These are phyloP conservation scores for Pelmatolapia mariae DNA, from an alignment of 2,113 vertebrate species.

Conservation along the genomic window DNA sequence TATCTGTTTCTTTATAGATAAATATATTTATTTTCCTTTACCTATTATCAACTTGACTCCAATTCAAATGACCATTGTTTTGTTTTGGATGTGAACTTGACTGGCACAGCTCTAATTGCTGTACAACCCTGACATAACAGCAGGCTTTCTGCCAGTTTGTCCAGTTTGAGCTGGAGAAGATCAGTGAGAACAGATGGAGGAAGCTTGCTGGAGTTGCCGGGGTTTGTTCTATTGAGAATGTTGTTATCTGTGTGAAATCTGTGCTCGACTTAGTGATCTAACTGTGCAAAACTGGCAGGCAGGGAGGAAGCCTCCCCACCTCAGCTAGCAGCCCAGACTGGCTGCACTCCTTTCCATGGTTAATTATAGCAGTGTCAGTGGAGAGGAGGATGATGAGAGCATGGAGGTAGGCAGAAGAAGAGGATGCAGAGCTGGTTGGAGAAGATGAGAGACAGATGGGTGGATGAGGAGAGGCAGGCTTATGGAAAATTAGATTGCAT, in stretches of 20 bases:
- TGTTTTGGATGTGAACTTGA: background rate
- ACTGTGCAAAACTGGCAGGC: background rate
- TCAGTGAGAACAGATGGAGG: constrained; percentile 19
- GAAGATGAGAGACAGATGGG: constrained; percentile 2
- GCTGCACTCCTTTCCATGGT: constrained; percentile 16
- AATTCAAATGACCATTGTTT: background rate
- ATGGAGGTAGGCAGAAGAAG: background rate
- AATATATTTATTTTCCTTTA: background rate
- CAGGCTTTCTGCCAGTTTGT: background rate
- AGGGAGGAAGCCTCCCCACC: constrained; percentile 13
- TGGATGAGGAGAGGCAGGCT: background rate
- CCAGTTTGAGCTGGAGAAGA: background rate
- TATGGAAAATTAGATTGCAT: background rate
- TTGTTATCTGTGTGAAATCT: constrained; percentile 25
- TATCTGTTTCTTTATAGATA: background rate
- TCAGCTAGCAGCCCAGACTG: background rate
- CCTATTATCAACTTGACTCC: background rate
- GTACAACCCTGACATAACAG: background rate
- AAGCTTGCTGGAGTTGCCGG: background rate
- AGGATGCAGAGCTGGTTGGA: background rate
- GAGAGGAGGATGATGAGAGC: constrained; percentile 11
- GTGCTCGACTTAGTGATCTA: background rate
- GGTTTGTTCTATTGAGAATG: constrained; percentile 20
- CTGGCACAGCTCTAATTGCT: background rate
- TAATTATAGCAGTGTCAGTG: constrained; percentile 46